phyloP scores from a whole-genome alignment of 2,113 vertebrate species.

The Fukomys damarensis region DNA sequence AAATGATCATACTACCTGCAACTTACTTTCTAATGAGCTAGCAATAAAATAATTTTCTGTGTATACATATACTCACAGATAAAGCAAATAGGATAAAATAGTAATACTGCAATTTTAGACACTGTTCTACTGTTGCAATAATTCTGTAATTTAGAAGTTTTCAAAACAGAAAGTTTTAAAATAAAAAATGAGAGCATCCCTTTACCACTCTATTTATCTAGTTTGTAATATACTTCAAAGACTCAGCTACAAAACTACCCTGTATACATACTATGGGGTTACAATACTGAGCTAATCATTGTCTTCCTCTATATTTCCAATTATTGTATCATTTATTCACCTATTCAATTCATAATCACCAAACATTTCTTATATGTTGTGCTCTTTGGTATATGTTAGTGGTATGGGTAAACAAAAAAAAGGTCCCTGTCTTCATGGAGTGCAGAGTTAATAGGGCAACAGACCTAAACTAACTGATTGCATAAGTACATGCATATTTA shows the following conservation, averaged over 20 bases:
- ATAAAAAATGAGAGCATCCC: not conserved
- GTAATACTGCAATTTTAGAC: not conserved
- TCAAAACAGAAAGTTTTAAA: slow-evolving; percentile 4
- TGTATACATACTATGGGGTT: not conserved
- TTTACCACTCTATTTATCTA: not conserved
- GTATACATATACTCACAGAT: not conserved
- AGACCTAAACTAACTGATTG: not conserved
- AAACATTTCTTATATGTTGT: not conserved
- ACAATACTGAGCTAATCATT: not conserved
- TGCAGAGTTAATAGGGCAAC: not conserved
- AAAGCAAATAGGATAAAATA: not conserved
- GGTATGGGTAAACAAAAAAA: not conserved
- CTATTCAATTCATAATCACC: not conserved
- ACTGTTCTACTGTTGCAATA: not conserved
- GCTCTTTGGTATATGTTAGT: not conserved
- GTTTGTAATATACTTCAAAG: not conserved
- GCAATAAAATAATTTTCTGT: not conserved
- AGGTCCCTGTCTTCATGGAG: not conserved
- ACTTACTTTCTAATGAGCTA: not conserved
- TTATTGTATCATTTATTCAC: not conserved
- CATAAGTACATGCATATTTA: not conserved
- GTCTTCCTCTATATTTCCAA: not conserved
- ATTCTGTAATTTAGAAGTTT: not conserved
- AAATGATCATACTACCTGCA: not conserved
- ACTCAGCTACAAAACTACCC: not conserved